phyloP scores from a whole-genome alignment of 2,797 vertebrate genomes.

The Gobionotothen gibberifrons region DNA sequence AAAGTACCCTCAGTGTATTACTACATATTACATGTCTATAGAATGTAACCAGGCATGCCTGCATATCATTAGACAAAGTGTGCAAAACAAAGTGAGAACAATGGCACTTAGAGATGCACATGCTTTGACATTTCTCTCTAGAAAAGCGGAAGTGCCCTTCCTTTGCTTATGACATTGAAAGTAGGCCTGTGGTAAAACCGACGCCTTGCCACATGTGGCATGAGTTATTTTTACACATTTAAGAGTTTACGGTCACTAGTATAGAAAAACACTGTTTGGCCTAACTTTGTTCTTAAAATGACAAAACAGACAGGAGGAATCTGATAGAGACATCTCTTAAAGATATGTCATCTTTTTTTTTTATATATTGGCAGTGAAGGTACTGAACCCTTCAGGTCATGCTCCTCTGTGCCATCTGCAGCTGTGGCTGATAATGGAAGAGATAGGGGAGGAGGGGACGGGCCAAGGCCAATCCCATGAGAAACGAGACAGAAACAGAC shows the following conservation, averaged over 20 bases:
- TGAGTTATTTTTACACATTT: slow-evolving; percentile 64
- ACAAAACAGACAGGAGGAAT: slow-evolving; percentile 18
- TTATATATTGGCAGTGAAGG: slow-evolving; percentile 21
- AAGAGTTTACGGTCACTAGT: slow-evolving; percentile 55
- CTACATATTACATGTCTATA: not conserved
- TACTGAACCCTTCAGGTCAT: slow-evolving; percentile 33
- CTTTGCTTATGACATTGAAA: slow-evolving; percentile 49
- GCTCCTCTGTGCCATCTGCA: slow-evolving; percentile 53
- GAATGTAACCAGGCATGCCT: not conserved
- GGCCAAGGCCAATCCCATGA: slow-evolving; percentile 67
- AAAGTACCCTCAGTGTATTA: not conserved
- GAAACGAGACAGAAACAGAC: slow-evolving; percentile 50
- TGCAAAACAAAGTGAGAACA: slow-evolving; percentile 32
- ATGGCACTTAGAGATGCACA: slow-evolving; percentile 27
- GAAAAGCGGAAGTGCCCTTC: slow-evolving; percentile 58
- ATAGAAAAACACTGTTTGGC: slow-evolving; percentile 37
- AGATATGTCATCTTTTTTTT: not conserved
- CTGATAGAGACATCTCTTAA: slow-evolving; percentile 2
- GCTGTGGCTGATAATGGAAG: slow-evolving; percentile 61
- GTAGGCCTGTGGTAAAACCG: slow-evolving; percentile 62
- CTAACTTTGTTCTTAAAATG: slow-evolving; percentile 17
- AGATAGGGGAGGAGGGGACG: slow-evolving; percentile 22
- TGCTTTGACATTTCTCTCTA: slow-evolving; percentile 25
- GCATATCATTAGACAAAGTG: not conserved
- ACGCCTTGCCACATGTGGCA: slow-evolving; percentile 65